Conservation (phyloP, 2,113 vertebrate species). For the Entosphenus tridentatus region DNA sequence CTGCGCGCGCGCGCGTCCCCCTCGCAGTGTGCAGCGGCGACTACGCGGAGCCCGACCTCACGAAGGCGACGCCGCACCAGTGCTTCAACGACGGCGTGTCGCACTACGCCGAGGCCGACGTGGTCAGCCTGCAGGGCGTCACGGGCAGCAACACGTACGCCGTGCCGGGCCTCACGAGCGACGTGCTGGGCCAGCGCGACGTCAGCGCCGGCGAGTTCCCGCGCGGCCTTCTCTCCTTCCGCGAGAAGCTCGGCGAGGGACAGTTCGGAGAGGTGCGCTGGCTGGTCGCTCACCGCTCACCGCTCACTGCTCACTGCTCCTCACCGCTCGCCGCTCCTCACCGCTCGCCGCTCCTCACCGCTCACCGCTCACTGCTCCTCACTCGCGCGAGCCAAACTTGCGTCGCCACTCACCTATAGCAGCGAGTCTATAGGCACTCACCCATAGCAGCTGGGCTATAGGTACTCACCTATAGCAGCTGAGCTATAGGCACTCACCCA, state of each 20-base stretch:
- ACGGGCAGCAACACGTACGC: conserved; percentile 73
- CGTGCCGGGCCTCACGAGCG: conserved; percentile 39
- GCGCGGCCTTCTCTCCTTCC: conserved; percentile 50
- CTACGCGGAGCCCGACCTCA: conserved; percentile 42
- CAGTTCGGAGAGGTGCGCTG: conserved; percentile 59
- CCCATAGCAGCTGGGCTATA: too few species aligned
- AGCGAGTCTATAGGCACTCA: too few species aligned
- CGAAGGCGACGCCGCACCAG: conserved; percentile 46
- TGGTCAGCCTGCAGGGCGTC: conserved; percentile 61
- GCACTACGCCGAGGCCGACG: conserved; percentile 72
- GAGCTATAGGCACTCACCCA: too few species aligned
- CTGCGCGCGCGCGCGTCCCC: background rate
- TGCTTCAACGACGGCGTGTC: conserved; percentile 52
- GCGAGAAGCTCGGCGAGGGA: conserved; percentile 71
- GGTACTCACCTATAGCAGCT: too few species aligned
- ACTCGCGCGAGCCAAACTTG: too few species aligned
- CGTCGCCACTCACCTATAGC: too few species aligned
- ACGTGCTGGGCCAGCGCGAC: conserved; percentile 30
- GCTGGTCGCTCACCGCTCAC: background rate
- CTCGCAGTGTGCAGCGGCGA: conserved; percentile 33
- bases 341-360: background rate
- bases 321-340: background rate
- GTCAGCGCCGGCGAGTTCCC: conserved; percentile 45
- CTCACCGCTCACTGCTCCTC: background rate
- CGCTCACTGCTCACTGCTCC: too few species aligned